These are phyloP conservation scores for Nephrocerus scutellatus DNA, from an alignment of 2,888 invertebrate species.

Conservation along the genomic window DNA sequence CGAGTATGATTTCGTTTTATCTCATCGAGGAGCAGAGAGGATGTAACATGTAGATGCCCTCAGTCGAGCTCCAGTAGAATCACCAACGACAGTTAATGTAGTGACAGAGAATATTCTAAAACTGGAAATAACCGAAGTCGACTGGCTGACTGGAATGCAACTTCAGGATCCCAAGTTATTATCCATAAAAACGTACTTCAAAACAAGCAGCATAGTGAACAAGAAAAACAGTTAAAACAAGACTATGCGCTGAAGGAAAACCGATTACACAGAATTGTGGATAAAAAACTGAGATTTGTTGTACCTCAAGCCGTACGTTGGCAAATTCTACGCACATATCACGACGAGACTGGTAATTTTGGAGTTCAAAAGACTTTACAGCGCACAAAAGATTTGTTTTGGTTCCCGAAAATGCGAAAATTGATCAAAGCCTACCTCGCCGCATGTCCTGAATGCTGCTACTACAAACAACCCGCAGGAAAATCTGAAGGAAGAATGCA, in stretches of 20 bases:
- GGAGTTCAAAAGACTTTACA: constrained; percentile 20
- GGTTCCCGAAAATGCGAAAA: constrained; percentile 22
- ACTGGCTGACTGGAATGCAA: constrained; percentile 23
- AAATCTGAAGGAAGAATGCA: constrained; percentile 15
- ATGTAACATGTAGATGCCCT: constrained; percentile 21
- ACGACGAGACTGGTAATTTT: constrained; percentile 22
- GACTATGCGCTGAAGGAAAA: constrained; percentile 16
- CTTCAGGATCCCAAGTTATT: constrained; percentile 14
- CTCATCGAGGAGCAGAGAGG: constrained; percentile 19
- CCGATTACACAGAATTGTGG: constrained; percentile 11
- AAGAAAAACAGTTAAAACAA: constrained; percentile 13
- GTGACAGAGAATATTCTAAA: constrained; percentile 13
- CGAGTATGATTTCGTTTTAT: constrained; percentile 21
- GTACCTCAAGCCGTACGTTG: constrained; percentile 18
- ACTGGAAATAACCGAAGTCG: constrained; percentile 10
- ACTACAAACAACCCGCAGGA: constrained; percentile 10
- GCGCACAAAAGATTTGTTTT: constrained; percentile 14
- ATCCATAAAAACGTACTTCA: constrained; percentile 11
- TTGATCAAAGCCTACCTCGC: constrained; percentile 17
- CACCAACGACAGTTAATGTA: constrained; percentile 6
- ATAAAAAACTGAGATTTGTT: constrained; percentile 8
- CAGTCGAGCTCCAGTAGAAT: no score
- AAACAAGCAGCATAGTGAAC: constrained; percentile 7
- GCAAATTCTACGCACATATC: constrained; percentile 17
- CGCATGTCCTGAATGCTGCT: constrained; percentile 17